phyloP scores from a whole-genome alignment of 1,140 invertebrate genomes.

The Manduca sexta region DNA sequence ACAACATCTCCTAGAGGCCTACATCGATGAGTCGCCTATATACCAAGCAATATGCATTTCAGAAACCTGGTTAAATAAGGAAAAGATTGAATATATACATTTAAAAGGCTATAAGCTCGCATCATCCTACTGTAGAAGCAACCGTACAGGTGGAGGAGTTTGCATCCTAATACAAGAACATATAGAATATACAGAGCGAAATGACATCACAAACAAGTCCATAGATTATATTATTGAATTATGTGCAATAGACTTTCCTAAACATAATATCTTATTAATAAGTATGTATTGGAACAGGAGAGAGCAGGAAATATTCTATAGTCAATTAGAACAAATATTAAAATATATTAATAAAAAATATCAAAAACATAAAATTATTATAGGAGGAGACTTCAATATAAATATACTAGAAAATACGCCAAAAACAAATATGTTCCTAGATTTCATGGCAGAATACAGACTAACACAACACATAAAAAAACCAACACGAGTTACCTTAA shows the following conservation, averaged over 20 bases:
- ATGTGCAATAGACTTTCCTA: conserved; percentile 13
- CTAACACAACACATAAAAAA: conserved; percentile 8
- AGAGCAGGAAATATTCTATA: conserved; percentile 18
- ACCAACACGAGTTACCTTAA: conserved; percentile 5
- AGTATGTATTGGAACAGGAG: conserved; percentile 29
- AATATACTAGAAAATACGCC: conserved; percentile 2
- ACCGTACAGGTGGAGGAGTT: conserved; percentile 14
- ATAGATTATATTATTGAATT: conserved; percentile 24
- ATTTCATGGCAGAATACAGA: conserved; percentile 9
- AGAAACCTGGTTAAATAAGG: conserved; percentile 20
- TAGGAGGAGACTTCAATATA: conserved; percentile 21
- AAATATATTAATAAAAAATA: conserved; percentile 17
- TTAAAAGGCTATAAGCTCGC: conserved; percentile 9
- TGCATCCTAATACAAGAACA: conserved; percentile 15
- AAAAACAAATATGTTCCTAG: conserved; percentile 1
- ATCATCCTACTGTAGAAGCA: conserved; percentile 14
- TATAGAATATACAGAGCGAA: conserved; percentile 11
- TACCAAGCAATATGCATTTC: conserved; percentile 15
- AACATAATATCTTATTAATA: conserved; percentile 16
- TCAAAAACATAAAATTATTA: conserved; percentile 11
- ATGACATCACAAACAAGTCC: conserved; percentile 21
- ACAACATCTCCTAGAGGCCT: conserved; percentile 11
- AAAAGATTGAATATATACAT: conserved; percentile 8
- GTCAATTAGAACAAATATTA: conserved; percentile 15
- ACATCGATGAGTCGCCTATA: conserved; percentile 10